Evolutionary conservation across 2,797 vertebrate species (phyloP).

Genomic region (Anomalospiza imberbis): DNA sequence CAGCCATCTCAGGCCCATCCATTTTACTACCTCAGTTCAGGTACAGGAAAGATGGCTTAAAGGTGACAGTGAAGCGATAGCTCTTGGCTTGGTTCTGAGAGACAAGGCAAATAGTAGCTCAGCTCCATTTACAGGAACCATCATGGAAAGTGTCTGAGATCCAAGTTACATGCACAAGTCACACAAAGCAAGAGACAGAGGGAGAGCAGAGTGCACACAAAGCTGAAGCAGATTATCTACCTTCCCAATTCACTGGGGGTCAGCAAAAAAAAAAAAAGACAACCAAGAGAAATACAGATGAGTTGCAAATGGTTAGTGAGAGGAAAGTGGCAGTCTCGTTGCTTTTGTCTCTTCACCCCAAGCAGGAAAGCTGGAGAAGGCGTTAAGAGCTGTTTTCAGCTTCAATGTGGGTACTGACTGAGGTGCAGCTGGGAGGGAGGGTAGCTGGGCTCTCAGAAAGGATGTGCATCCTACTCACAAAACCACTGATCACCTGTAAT

Average conservation of each 20-base stretch:
- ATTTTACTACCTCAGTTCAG: neutral
- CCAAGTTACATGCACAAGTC: conserved; percentile 66
- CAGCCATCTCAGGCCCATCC: neutral
- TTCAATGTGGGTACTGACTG: neutral
- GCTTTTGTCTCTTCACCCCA: neutral
- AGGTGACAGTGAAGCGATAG: conserved; percentile 51
- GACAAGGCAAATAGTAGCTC: conserved; percentile 55
- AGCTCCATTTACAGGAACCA: conserved; percentile 35
- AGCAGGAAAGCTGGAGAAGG: neutral
- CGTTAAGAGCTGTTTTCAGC: neutral
- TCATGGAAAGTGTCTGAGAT: conserved; percentile 54
- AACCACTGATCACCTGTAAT: neutral
- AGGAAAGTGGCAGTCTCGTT: neutral
- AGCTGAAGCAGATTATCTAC: conserved; percentile 69
- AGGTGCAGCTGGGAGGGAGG: neutral
- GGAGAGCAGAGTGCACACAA: conserved; percentile 44
- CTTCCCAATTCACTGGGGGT: conserved; percentile 71
- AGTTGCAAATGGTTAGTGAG: conserved; percentile 40
- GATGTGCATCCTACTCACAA: neutral
- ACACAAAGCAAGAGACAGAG: conserved; percentile 46
- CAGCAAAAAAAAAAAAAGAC: conserved; percentile 47
- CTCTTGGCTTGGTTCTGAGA: conserved; percentile 51
- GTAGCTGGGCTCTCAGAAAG: neutral
- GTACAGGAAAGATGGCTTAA: neutral
- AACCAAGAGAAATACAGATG: conserved; percentile 62